These are phyloP conservation scores for Sakesphorus luctuosus DNA, from an alignment of 2,113 vertebrate genomes.

Conservation along the genomic window DNA sequence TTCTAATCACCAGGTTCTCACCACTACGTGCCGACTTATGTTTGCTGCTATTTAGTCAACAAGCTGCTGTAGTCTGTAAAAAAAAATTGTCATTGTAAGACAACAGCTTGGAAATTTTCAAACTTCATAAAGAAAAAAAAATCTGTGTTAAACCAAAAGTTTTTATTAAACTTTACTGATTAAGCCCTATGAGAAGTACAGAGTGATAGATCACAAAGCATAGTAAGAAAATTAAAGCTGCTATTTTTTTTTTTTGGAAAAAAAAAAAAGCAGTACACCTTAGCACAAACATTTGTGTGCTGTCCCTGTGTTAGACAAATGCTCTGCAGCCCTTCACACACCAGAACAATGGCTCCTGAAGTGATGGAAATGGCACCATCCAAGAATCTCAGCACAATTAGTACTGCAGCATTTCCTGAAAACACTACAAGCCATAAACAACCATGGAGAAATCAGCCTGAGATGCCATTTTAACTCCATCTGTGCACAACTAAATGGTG, in stretches of 20 bases:
- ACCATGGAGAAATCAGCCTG: background rate
- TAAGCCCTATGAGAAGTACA: background rate
- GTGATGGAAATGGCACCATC: background rate
- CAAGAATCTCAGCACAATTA: background rate
- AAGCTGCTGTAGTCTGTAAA: background rate
- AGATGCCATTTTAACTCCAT: background rate
- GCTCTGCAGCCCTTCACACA: slow-evolving; percentile 25
- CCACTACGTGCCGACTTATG: background rate
- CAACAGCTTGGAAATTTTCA: background rate
- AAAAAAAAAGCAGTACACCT: background rate
- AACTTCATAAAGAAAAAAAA: background rate
- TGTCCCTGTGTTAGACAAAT: background rate
- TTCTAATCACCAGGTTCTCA: background rate
- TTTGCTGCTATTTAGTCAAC: background rate
- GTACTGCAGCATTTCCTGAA: background rate
- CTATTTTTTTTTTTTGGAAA: background rate
- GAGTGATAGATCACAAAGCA: background rate
- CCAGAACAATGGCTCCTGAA: background rate
- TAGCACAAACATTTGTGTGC: background rate
- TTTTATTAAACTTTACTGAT: background rate
- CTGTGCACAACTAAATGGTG: background rate
- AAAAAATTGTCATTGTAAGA: background rate
- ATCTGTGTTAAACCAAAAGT: background rate
- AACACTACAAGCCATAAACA: background rate
- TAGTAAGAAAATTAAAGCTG: background rate